A percentile compares a stretch with the other conserved stretches of the same genome.
These are phyloP conservation scores for Capitulum mitella DNA, from an alignment of 2,888 invertebrate genomes.

Conservation along the genomic window DNA sequence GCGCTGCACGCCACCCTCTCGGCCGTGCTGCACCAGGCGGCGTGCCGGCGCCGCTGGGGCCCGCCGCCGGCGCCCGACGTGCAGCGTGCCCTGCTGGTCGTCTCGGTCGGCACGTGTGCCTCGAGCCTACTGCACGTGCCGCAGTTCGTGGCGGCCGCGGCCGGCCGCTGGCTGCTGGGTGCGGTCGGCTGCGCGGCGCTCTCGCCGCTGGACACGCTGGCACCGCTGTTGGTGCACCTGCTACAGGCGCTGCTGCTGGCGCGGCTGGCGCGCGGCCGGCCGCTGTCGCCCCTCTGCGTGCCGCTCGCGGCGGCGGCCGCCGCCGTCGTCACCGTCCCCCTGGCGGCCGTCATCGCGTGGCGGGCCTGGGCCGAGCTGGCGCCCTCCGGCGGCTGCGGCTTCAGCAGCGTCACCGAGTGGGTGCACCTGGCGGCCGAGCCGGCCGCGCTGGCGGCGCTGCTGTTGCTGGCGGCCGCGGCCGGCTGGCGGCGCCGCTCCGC, in stretches of 20 bases:
- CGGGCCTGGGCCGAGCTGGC: background rate
- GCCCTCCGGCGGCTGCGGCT: background rate
- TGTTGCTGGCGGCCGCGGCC: background rate
- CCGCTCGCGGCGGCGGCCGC: background rate
- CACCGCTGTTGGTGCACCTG: background rate
- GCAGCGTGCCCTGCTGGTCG: background rate
- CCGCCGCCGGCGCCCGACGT: background rate
- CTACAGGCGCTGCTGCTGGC: conserved; percentile 2
- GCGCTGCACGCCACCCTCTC: background rate
- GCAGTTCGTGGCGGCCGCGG: background rate
- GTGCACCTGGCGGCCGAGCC: background rate
- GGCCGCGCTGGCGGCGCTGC: background rate
- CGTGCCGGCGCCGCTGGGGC: background rate
- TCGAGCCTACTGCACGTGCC: background rate
- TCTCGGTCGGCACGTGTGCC: background rate
- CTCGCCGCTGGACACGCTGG: background rate
- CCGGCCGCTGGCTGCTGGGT: background rate
- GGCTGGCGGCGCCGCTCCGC: background rate
- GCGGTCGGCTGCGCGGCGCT: background rate
- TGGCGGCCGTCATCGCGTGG: background rate
- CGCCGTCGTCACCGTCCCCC: background rate
- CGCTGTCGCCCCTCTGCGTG: background rate
- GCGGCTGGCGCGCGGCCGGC: background rate
- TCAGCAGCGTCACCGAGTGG: conserved; percentile 19
- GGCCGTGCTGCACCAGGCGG: background rate